These are phyloP conservation scores for Oenanthe oenanthe DNA, from an alignment of 2,113 vertebrate species.

Conservation along the genomic window DNA sequence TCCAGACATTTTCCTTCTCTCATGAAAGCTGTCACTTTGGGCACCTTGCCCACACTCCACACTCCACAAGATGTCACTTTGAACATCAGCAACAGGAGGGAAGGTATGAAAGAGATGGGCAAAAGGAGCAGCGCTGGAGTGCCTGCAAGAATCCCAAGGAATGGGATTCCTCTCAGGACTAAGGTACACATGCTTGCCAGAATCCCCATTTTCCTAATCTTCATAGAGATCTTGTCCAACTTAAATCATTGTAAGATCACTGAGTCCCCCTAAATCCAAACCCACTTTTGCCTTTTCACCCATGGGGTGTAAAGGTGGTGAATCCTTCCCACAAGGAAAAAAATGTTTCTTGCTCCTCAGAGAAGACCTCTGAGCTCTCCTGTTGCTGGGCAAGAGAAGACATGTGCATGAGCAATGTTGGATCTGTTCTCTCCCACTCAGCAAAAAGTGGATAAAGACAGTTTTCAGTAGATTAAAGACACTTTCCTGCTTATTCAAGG, in stretches of 20 bases:
- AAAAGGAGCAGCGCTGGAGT: fast-evolving
- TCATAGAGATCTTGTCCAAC: neutral
- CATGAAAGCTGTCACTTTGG: neutral
- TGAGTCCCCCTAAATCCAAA: neutral
- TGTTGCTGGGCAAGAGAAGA: neutral
- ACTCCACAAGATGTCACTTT: neutral
- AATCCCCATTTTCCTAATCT: neutral
- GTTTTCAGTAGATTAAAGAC: neutral
- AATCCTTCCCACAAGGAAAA: neutral
- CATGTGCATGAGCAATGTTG: neutral
- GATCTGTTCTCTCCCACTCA: neutral
- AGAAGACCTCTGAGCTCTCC: neutral
- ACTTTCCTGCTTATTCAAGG: neutral
- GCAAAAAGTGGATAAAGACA: neutral
- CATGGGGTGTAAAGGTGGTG: neutral
- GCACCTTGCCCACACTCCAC: neutral
- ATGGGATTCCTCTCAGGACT: neutral
- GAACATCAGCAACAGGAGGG: neutral
- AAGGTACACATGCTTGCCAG: fast-evolving
- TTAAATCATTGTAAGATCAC: neutral
- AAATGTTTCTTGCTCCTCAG: neutral
- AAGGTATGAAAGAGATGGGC: neutral
- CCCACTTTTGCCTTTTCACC: neutral
- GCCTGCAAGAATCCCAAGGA: neutral
- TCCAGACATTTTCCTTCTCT: neutral